Conservation (phyloP, 1,140 invertebrate genomes). For the Drosophila kohkoa region DNA sequence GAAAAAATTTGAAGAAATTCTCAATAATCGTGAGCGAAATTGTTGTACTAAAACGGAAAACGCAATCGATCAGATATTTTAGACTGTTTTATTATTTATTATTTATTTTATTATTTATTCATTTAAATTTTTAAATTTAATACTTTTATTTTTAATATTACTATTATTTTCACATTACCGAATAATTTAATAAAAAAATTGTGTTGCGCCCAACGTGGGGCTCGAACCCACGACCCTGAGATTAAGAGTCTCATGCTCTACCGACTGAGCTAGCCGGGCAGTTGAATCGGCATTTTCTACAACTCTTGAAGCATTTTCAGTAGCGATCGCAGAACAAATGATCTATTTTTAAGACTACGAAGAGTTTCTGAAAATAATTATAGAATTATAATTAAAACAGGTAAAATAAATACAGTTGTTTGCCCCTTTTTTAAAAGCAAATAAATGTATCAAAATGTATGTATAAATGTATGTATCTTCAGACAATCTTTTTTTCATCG, state of each 20-base stretch:
- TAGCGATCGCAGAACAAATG: background rate
- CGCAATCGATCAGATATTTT: too few relatives aligned
- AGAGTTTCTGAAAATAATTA: background rate
- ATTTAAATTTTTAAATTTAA: background rate
- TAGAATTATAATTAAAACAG: background rate
- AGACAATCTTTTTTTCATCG: too few relatives aligned
- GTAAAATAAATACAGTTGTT: background rate
- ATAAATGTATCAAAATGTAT: too few relatives aligned
- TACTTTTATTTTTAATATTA: too few relatives aligned
- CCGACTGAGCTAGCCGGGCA: constrained; percentile 94
- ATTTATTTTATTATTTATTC: too few relatives aligned
- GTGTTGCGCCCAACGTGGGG: constrained; percentile 92
- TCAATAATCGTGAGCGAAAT: too few relatives aligned
- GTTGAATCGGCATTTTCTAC: background rate
- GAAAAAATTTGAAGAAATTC: too few relatives aligned
- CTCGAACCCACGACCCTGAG: constrained; percentile 96
- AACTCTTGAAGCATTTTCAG: background rate
- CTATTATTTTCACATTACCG: too few relatives aligned
- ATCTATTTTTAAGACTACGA: constrained; percentile 7
- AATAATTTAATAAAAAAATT: constrained; percentile 64
- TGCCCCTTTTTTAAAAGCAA: background rate
- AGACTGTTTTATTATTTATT: too few relatives aligned
- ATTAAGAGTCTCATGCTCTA: constrained; percentile 97
- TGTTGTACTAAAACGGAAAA: too few relatives aligned
- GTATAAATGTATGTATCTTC: too few relatives aligned